These are phyloP conservation scores for Dermatemys mawii DNA, from an alignment of 2,113 vertebrate genomes.

Conservation along the genomic window DNA sequence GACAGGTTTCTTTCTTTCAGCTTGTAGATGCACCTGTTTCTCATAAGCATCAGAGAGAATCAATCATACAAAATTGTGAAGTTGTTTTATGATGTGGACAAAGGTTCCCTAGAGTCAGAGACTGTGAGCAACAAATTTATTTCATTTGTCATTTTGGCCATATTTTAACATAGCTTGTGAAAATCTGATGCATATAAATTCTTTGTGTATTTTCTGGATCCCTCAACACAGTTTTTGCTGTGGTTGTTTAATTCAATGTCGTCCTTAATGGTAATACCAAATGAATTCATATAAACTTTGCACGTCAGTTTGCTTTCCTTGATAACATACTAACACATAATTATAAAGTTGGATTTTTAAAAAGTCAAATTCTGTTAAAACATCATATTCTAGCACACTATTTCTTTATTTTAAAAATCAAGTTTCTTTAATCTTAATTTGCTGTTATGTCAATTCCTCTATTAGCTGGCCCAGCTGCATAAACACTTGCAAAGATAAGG, in stretches of 20 bases:
- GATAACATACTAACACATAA: background rate
- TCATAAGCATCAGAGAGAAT: background rate
- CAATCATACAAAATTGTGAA: background rate
- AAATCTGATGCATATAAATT: background rate
- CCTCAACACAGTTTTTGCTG: background rate
- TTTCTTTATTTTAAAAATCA: background rate
- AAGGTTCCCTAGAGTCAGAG: background rate
- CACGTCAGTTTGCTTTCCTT: background rate
- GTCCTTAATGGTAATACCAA: background rate
- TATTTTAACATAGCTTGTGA: background rate
- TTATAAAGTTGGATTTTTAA: background rate
- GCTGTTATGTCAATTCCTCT: background rate
- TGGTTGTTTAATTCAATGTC: background rate
- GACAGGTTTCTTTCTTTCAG: background rate
- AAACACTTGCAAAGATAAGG: background rate
- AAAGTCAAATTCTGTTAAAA: background rate
- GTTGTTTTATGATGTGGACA: background rate
- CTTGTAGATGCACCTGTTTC: background rate
- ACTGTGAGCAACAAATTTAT: background rate
- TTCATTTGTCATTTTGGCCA: accelerated
- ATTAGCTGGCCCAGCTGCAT: background rate
- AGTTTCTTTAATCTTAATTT: background rate
- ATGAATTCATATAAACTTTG: background rate
- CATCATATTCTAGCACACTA: background rate
- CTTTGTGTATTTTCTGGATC: background rate